Conservation (phyloP, 1,140 invertebrate species). For the Kradibia gibbosae region DNA sequence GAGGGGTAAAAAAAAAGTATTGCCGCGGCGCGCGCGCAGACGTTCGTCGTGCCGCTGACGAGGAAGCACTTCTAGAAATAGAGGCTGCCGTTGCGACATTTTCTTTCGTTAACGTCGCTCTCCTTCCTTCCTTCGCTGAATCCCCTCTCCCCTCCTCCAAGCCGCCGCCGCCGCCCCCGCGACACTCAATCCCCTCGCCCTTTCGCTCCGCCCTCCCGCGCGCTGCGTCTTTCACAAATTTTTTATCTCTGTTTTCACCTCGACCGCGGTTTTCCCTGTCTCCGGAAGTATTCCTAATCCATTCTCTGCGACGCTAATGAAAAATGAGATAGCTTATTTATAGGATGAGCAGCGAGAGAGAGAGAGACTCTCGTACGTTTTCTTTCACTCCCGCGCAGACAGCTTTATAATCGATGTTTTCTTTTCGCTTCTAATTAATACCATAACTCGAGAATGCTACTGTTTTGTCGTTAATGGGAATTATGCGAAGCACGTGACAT, state of each 20-base stretch:
- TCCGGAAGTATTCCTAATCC: neutral
- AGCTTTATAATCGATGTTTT: neutral
- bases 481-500: no score
- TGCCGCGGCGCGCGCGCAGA: neutral
- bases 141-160: no score
- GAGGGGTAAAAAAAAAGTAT: neutral
- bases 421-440: neutral
- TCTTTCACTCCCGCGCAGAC: neutral
- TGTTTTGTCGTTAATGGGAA: no score
- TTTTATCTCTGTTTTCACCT: conserved; percentile 14
- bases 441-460: neutral
- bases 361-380: neutral
- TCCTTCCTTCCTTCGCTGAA: neutral
- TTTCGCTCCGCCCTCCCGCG: neutral
- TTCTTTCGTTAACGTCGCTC: neutral
- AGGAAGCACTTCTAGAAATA: conserved; percentile 29
- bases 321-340: neutral
- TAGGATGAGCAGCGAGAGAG: neutral
- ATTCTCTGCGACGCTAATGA: conserved; percentile 6
- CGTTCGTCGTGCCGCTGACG: neutral
- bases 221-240: neutral
- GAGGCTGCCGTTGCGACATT: conserved; percentile 6
- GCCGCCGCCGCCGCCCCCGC: neutral
- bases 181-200: neutral
- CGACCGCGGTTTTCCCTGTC: conserved; percentile 2